Conservation (phyloP, 2,888 invertebrate genomes). For the Plebejus anna region DNA sequence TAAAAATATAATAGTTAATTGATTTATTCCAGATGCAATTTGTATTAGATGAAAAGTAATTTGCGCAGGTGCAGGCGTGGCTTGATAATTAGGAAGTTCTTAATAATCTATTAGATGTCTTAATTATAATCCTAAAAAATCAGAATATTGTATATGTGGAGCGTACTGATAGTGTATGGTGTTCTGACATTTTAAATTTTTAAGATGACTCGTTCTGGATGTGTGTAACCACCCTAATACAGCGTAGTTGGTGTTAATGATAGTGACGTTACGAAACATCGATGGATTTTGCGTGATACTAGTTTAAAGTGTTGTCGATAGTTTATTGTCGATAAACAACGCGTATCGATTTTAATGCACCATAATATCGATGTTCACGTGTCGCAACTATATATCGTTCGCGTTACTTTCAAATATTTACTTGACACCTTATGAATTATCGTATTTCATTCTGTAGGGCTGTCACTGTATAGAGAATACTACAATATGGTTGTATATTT, state of each 20-base stretch:
- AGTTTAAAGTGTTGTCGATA: conserved; percentile 11
- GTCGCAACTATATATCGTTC: conserved; percentile 22
- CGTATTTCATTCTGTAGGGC: conserved; percentile 15
- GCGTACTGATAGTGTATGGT: no score
- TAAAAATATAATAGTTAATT: neutral
- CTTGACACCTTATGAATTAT: conserved; percentile 30
- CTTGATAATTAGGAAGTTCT: neutral
- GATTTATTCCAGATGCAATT: conserved; percentile 22
- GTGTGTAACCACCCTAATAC: no score
- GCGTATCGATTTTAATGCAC: conserved; percentile 19
- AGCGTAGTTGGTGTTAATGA: neutral
- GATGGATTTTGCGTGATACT: neutral
- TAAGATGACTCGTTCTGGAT: no score
- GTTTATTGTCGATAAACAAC: conserved; percentile 8
- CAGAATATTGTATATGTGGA: no score
- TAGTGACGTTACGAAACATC: neutral
- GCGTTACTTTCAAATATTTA: conserved; percentile 32
- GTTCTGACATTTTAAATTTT: no score
- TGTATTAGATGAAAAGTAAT: conserved; percentile 11
- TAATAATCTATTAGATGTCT: neutral
- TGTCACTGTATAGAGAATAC: neutral
- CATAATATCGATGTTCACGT: conserved; percentile 27
- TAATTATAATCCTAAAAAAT: neutral
- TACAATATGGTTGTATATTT: neutral
- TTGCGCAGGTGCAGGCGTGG: conserved; percentile 9